These are phyloP conservation scores for Rhagonycha fulva DNA, from an alignment of 2,888 invertebrate species.

Conservation along the genomic window DNA sequence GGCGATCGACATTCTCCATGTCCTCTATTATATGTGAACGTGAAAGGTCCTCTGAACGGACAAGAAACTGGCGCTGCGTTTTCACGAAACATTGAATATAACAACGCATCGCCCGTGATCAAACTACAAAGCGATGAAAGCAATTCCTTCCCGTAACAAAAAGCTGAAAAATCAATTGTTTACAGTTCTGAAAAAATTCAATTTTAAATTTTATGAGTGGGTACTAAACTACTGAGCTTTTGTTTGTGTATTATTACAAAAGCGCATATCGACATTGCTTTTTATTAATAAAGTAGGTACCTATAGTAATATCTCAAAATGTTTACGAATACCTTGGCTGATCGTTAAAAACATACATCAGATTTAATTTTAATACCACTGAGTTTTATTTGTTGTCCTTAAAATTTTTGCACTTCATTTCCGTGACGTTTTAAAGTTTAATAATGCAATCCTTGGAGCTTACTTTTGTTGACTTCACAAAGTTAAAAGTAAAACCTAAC, in stretches of 20 bases:
- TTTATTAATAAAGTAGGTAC: too few relatives aligned
- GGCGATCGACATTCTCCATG: constrained; percentile 89
- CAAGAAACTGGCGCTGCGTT: constrained; percentile 88
- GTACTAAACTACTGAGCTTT: not conserved
- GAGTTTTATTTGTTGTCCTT: not conserved
- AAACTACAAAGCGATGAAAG: constrained; percentile 81
- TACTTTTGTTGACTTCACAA: not conserved
- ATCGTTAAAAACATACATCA: not conserved
- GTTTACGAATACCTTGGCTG: too few relatives aligned
- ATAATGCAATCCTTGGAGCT: not conserved
- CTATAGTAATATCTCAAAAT: not conserved
- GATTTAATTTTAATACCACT: not conserved
- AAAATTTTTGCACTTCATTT: not conserved
- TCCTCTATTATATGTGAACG: constrained; percentile 91
- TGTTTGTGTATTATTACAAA: not conserved
- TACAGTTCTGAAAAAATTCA: not conserved
- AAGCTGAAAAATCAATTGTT: constrained; percentile 62
- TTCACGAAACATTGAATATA: constrained; percentile 89
- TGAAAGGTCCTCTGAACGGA: constrained; percentile 86
- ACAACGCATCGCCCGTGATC: constrained; percentile 86
- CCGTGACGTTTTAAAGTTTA: not conserved
- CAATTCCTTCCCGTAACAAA: constrained; percentile 74
- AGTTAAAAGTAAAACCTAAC: not conserved
- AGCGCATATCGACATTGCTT: not conserved
- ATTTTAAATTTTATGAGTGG: not conserved